Percentiles rank a stretch among this genome's conserved stretches.
These are phyloP conservation scores for Morus bassanus DNA, from an alignment of 2,797 vertebrate genomes.

Conservation along the genomic window DNA sequence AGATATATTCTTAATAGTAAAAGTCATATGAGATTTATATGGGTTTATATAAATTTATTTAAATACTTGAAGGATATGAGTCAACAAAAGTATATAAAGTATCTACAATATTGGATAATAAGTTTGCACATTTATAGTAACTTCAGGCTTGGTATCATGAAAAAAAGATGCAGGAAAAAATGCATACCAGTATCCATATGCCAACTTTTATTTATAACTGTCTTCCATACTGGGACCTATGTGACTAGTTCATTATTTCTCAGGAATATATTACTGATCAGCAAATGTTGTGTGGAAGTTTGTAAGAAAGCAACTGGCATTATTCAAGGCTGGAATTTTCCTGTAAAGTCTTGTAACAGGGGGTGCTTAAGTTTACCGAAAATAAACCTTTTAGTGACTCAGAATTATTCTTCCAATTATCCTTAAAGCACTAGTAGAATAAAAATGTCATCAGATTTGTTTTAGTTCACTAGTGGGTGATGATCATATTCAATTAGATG, in stretches of 20 bases:
- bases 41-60: conserved; percentile 3
- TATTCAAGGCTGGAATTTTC: neutral
- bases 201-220: neutral
- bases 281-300: neutral
- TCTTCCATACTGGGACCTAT: neutral
- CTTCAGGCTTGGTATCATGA: neutral
- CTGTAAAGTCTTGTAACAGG: neutral
- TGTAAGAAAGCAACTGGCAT: neutral
- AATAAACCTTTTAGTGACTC: neutral
- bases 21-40: conserved; percentile 5
- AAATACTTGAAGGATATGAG: neutral
- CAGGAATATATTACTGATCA: neutral
- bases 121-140: neutral
- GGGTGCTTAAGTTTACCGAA: neutral
- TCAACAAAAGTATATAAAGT: neutral
- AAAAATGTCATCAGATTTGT: conserved; percentile 3
- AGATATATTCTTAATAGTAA: conserved; percentile 23
- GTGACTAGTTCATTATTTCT: neutral
- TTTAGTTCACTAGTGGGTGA: neutral
- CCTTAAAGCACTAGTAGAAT: neutral
- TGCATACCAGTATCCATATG: neutral
- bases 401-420: neutral
- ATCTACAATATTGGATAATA: neutral
- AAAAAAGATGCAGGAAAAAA: neutral
- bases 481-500: neutral